Base-by-base conservation (phyloP, 92 coral and sea anemone genomes). In the Porites rus region DNA sequence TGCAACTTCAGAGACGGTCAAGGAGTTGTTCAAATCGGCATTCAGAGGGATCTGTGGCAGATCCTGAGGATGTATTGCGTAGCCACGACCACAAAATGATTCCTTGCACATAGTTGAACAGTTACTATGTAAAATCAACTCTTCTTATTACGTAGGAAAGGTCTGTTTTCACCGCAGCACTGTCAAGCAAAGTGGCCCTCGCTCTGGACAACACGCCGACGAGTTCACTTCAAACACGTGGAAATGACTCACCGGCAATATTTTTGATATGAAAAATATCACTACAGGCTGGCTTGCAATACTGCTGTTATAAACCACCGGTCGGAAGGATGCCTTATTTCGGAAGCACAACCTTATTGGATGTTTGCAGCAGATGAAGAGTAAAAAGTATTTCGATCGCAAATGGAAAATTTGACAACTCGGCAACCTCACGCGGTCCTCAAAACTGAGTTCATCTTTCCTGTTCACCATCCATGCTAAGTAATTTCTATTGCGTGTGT, bases 401-500 rank as follows among this genome's bases (percentile, higher is more conserved):
- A 80, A 72, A 80, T 28, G 28, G 54, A 76, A 51, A 71, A 81
- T 20, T 61, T 74, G 86, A 31, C 69, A 69, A 70, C 58, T 76
- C 58, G 68, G 76, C 76, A 81, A 81, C 51, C 69, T 70, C 69
- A 56, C 69, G 69, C 69, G 69, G 68, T 21, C 72, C 75, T 54
- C 83, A 19, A 84, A 76, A 70, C 31, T 76, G 17, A 52, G 88
- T 52, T 31, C 75, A 75, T 43, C 87, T 69, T 51, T 60, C 50
- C 77, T 80, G 93, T 22, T 92, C 73, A 58, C 75, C 89, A 50
- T 79, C 83, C 80, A 93, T 90, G 91, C 87, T 80, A 76, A 88
- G 86, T 83, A 92, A 89, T 89, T 94, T 88, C 86, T 89, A 94
- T 88, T 94, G 93, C 98, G 98, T 93, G 93, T 92, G 88, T 79